These are phyloP conservation scores for Theonella swinhoei DNA, from an alignment of 37 sponge, comb jelly and placozoan genomes.

Conservation along the genomic window DNA sequence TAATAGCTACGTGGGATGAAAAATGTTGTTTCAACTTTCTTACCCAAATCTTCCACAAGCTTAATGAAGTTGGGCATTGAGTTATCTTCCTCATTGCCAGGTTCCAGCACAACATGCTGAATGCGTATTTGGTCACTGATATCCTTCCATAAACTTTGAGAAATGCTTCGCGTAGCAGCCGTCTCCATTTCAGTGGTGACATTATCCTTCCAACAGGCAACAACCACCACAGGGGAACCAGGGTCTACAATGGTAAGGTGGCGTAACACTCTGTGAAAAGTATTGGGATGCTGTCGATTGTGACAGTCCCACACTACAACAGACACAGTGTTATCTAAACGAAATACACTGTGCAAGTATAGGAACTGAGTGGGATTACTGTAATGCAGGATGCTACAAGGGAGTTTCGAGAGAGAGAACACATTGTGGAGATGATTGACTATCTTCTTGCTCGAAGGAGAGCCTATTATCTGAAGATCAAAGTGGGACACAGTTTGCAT, in stretches of 20 bases:
- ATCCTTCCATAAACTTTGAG: slow-evolving; percentile 48
- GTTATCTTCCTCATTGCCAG: not conserved
- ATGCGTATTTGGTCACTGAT: slow-evolving; percentile 16
- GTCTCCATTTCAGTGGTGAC: not conserved
- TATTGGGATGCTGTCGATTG: slow-evolving; percentile 25
- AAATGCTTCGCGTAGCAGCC: not conserved
- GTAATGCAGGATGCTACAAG: slow-evolving; percentile 23
- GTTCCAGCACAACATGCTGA: slow-evolving; percentile 17
- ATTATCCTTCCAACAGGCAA: slow-evolving; percentile 35
- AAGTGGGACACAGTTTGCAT: slow-evolving; percentile 51
- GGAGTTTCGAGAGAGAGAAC: not conserved
- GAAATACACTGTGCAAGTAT: slow-evolving; percentile 40
- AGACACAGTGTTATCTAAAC: slow-evolving; percentile 40
- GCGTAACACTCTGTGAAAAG: slow-evolving; percentile 24
- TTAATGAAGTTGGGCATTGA: not conserved
- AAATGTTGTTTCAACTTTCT: slow-evolving; percentile 6
- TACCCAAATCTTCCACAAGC: not conserved
- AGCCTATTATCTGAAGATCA: slow-evolving; percentile 36
- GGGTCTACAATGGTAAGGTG: slow-evolving; percentile 50
- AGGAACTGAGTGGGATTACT: slow-evolving; percentile 29
- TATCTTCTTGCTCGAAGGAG: not conserved
- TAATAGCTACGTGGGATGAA: slow-evolving; percentile 51
- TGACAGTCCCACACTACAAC: slow-evolving; percentile 59
- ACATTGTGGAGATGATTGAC: not conserved
- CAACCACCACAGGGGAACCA: slow-evolving; percentile 18